Evolutionary conservation across 1,140 invertebrate genomes (phyloP).

Genomic region (Oreohelix idahoensis): DNA sequence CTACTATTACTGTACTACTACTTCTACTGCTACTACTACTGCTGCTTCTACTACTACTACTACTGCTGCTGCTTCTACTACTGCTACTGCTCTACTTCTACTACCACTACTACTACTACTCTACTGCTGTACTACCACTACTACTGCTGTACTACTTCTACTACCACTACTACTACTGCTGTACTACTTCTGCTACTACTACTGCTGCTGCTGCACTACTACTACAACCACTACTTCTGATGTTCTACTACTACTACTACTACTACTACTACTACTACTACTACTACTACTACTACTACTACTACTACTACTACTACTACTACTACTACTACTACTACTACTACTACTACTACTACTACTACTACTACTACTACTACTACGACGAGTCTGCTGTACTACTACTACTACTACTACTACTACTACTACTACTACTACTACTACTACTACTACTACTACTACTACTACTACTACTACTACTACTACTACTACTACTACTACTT

Average conservation of each 20-base stretch:
- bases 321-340: slow-evolving; percentile 4
- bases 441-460: slow-evolving; percentile 27
- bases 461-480: slow-evolving; percentile 31
- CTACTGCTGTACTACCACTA: background rate
- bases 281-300: slow-evolving; percentile 3
- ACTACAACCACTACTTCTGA: background rate
- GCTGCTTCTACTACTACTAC: too few species aligned
- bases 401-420: slow-evolving; percentile 14
- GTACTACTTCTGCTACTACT: background rate
- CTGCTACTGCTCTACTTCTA: background rate
- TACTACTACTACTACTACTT: slow-evolving; percentile 17
- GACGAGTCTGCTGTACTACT: background rate
- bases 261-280: slow-evolving; percentile 14
- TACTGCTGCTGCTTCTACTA: too few species aligned
- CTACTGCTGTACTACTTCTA: background rate
- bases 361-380: slow-evolving; percentile 5
- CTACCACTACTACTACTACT: background rate
- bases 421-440: slow-evolving; percentile 13
- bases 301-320: slow-evolving; percentile 3
- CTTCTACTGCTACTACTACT: background rate
- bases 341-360: background rate
- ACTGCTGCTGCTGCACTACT: slow-evolving; percentile 23
- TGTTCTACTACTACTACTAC: slow-evolving; percentile 23
- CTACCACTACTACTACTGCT: slow-evolving; percentile 6
- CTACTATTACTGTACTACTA: slow-evolving; percentile 10